These are phyloP conservation scores for Aradophagus sp. DNA, from an alignment of 1,140 invertebrate species.

Conservation along the genomic window DNA sequence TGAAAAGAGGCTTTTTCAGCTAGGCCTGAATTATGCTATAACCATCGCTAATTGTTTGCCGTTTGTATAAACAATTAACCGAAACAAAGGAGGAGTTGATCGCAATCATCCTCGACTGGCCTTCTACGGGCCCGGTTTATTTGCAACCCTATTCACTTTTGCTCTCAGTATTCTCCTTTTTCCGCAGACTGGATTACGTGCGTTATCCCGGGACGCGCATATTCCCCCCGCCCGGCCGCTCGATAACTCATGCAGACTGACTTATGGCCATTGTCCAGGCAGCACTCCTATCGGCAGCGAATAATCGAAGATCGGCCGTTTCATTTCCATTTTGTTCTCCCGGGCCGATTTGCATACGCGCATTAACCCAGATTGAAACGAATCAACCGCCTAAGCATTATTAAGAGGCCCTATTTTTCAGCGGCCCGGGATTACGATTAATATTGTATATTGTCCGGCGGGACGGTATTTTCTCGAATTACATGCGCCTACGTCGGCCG, in stretches of 20 bases:
- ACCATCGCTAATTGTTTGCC: too few species aligned
- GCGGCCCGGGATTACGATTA: slow-evolving; percentile 12
- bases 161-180: slow-evolving; percentile 35
- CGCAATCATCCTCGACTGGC: slow-evolving; percentile 27
- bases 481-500: slow-evolving; percentile 14
- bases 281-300: slow-evolving; percentile 52
- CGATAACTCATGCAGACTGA: slow-evolving; percentile 65
- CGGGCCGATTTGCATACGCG: slow-evolving; percentile 44
- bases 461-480: slow-evolving; percentile 42
- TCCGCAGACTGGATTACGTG: slow-evolving; percentile 39
- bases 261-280: slow-evolving; percentile 64
- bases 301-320: slow-evolving; percentile 50
- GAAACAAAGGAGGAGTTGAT: slow-evolving; percentile 46
- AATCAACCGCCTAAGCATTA: slow-evolving; percentile 45
- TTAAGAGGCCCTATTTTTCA: slow-evolving; percentile 42
- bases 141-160: slow-evolving; percentile 50
- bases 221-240: slow-evolving; percentile 41
- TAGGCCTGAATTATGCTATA: too few species aligned
- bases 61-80: slow-evolving; percentile 48
- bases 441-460: slow-evolving; percentile 38
- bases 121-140: slow-evolving; percentile 24
- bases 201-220: slow-evolving; percentile 48
- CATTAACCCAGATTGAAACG: slow-evolving; percentile 50
- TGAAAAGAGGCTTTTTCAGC: too few species aligned
- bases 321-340: slow-evolving; percentile 46